phyloP scores from a whole-genome alignment of 2,888 invertebrate species.

The Ommatoiulus sabulosus region DNA sequence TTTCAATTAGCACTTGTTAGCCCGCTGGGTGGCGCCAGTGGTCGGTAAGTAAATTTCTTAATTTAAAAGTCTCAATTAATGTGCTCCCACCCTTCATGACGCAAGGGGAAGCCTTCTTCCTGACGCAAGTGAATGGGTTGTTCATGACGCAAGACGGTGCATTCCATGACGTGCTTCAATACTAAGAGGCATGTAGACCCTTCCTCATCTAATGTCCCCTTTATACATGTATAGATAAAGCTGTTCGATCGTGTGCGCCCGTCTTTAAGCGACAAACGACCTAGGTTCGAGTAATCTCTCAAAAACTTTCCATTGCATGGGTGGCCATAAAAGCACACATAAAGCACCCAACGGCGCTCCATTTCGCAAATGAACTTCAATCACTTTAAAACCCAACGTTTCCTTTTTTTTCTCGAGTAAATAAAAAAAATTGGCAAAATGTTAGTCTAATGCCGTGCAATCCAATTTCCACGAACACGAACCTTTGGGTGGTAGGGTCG shows the following conservation, averaged over 20 bases:
- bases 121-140: not conserved
- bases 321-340: slow-evolving; percentile 1
- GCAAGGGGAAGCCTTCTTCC: no score
- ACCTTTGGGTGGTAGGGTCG: not conserved
- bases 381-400: not conserved
- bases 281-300: not conserved
- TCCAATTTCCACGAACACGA: not conserved
- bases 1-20: no score
- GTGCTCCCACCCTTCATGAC: no score
- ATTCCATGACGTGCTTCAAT: not conserved
- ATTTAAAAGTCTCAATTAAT: no score
- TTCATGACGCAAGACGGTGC: not conserved
- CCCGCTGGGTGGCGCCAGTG: no score
- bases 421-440: slow-evolving; percentile 14
- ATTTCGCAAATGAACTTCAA: slow-evolving; percentile 15
- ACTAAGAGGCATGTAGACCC: not conserved
- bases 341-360: slow-evolving; percentile 35
- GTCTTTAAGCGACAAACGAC: slow-evolving; percentile 6
- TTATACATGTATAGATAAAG: not conserved
- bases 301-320: not conserved
- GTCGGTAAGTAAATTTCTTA: no score
- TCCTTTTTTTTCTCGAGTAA: not conserved
- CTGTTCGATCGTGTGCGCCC: not conserved
- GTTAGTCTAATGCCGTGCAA: slow-evolving; percentile 28
- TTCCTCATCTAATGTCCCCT: not conserved